phyloP scores from a whole-genome alignment of 2,888 invertebrate species.

The Parascotia fuliginaria region DNA sequence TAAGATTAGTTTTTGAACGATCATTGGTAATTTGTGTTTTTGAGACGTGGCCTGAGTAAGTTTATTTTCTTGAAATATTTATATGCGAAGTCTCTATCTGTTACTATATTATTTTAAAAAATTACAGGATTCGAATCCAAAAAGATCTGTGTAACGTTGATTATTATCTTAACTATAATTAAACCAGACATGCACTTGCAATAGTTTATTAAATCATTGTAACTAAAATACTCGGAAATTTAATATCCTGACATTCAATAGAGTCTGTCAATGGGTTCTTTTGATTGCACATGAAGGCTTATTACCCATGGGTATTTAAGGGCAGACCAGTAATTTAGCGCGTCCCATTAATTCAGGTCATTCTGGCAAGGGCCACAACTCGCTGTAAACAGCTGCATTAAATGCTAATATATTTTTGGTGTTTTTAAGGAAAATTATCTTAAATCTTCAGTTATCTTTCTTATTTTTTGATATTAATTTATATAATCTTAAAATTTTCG shows the following conservation, averaged over 20 bases:
- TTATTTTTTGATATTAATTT: neutral
- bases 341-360: slow-evolving; percentile 44
- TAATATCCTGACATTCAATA: neutral
- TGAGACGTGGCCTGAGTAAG: no score
- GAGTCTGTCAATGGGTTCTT: slow-evolving; percentile 20
- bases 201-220: neutral
- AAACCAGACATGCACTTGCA: no score
- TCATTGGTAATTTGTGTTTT: no score
- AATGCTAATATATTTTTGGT: slow-evolving; percentile 45
- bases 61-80: no score
- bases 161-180: no score
- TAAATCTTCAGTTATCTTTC: slow-evolving; percentile 13
- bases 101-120: no score
- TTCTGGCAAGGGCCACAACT: slow-evolving; percentile 29
- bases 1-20: no score
- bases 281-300: slow-evolving; percentile 31
- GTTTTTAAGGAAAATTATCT: slow-evolving; percentile 40
- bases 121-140: no score
- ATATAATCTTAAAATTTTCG: no score
- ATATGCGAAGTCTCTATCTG: no score
- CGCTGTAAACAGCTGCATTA: slow-evolving; percentile 42
- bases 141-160: no score
- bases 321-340: slow-evolving; percentile 47
- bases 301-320: slow-evolving; percentile 43
- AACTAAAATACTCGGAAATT: neutral